Evolutionary conservation across 2,113 vertebrate species (phyloP).

Genomic region (Psammodynastes pulverulentus): DNA sequence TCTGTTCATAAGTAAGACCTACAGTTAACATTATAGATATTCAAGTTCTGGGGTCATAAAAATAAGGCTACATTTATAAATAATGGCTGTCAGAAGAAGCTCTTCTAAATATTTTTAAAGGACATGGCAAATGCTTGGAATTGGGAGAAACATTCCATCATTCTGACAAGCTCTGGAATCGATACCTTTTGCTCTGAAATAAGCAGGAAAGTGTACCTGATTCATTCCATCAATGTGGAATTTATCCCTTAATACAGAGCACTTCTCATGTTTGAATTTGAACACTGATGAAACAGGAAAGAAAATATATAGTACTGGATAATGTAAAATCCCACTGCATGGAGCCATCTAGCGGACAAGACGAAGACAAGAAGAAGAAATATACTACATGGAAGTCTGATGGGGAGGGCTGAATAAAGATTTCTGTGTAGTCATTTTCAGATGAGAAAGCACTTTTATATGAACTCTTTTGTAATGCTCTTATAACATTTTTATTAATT

Average conservation of each 20-base stretch:
- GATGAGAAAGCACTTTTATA: neutral
- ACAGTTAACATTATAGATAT: neutral
- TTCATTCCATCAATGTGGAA: neutral
- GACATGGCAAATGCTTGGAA: neutral
- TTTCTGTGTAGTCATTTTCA: neutral
- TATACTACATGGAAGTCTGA: neutral
- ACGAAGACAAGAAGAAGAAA: neutral
- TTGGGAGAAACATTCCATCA: neutral
- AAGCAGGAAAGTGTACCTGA: neutral
- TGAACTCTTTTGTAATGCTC: neutral
- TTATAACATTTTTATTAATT: neutral
- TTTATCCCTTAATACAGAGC: neutral
- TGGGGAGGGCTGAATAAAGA: neutral
- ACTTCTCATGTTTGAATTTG: neutral
- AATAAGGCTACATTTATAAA: neutral
- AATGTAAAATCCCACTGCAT: neutral
- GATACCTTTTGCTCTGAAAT: neutral
- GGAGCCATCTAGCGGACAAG: constrained; percentile 11
- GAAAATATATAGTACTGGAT: neutral
- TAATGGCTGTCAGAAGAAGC: neutral
- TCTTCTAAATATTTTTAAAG: too few species aligned
- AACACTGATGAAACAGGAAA: neutral
- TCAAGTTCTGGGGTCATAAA: neutral
- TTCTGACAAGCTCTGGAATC: neutral
- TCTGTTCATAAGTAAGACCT: neutral